A percentile compares a stretch with the other conserved stretches of the same genome.
These are phyloP conservation scores for Pristionchus entomophagus DNA, from an alignment of 2,888 invertebrate species.

Conservation along the genomic window DNA sequence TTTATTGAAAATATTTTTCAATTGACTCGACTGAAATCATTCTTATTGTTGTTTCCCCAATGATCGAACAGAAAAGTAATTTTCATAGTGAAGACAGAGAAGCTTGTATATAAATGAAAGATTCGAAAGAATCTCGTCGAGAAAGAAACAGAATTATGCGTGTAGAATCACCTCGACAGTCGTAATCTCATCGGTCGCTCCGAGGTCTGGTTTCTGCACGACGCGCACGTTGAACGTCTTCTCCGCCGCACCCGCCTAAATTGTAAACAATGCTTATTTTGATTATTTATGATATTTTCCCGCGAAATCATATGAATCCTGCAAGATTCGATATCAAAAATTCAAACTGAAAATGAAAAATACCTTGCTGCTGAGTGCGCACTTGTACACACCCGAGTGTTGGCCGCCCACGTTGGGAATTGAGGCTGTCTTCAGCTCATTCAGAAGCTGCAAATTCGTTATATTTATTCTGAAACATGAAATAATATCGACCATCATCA, in stretches of 20 bases:
- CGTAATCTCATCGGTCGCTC: conserved; percentile 46
- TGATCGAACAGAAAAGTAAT: background rate
- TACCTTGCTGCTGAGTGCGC: conserved; percentile 62
- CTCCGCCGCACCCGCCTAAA: conserved; percentile 76
- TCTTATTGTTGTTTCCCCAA: background rate
- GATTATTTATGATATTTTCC: no score
- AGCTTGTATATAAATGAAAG: background rate
- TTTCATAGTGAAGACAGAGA: no score
- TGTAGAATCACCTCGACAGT: conserved; percentile 52
- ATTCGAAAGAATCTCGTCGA: background rate
- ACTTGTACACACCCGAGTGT: conserved; percentile 78
- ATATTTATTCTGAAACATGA: no score
- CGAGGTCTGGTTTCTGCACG: conserved; percentile 65
- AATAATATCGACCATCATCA: no score
- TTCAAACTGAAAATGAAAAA: conserved; percentile 8
- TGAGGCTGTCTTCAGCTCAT: conserved; percentile 65
- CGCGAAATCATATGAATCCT: no score
- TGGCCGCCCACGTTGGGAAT: conserved; percentile 58
- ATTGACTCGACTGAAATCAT: background rate
- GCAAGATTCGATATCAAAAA: no score
- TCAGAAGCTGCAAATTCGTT: conserved; percentile 59
- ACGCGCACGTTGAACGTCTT: conserved; percentile 74
- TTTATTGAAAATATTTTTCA: background rate
- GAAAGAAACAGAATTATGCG: no score
- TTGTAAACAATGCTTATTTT: background rate